These are phyloP conservation scores for Xestoiulus laeticollis DNA, from an alignment of 2,888 invertebrate species.

Conservation along the genomic window DNA sequence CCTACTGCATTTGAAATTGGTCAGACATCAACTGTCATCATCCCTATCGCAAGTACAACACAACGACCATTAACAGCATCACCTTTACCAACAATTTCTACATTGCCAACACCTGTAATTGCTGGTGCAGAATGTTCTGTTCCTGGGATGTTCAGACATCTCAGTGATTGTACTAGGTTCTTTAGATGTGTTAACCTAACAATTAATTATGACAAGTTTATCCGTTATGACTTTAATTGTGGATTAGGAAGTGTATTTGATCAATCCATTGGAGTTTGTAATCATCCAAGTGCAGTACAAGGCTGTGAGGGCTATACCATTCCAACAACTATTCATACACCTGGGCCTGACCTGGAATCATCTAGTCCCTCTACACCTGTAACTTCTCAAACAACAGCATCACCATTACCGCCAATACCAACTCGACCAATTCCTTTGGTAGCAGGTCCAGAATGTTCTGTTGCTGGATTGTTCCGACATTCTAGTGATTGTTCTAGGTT, in stretches of 20 bases:
- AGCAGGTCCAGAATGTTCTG: slow-evolving; percentile 44
- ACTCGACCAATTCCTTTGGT: slow-evolving; percentile 3
- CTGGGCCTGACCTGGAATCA: background rate
- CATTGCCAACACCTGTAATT: slow-evolving; percentile 13
- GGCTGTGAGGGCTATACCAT: slow-evolving; percentile 45
- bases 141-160: slow-evolving; percentile 58
- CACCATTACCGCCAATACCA: background rate
- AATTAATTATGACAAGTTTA: background rate
- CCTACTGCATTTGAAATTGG: background rate
- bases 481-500: slow-evolving; percentile 47
- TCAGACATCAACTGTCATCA: background rate
- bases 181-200: slow-evolving; percentile 56
- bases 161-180: slow-evolving; percentile 61
- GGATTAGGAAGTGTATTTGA: slow-evolving; percentile 58
- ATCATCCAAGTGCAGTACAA: slow-evolving; percentile 56
- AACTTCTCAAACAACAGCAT: background rate
- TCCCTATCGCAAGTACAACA: background rate
- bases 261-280: slow-evolving; percentile 58
- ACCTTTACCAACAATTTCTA: slow-evolving; percentile 31
- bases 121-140: slow-evolving; percentile 55
- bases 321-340: background rate
- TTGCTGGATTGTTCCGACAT: slow-evolving; percentile 49
- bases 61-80: background rate
- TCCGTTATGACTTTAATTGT: slow-evolving; percentile 58
- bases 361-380: background rate